These are phyloP conservation scores for Gymnosoma rotundatum DNA, from an alignment of 2,888 invertebrate species.

Conservation along the genomic window DNA sequence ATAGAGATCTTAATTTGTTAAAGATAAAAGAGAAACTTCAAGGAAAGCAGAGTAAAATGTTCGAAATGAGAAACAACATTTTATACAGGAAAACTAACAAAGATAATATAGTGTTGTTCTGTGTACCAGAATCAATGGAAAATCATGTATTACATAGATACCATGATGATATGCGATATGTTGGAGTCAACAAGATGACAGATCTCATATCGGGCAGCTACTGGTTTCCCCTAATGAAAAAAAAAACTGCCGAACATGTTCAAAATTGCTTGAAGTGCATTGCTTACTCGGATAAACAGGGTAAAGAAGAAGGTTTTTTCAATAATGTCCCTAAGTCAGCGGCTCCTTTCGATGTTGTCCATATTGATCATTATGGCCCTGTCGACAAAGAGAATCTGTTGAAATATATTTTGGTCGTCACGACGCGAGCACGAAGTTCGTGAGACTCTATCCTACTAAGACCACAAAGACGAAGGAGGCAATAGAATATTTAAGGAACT, in stretches of 20 bases:
- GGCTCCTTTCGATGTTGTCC: conserved; percentile 38
- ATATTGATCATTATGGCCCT: conserved; percentile 35
- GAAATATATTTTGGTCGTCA: conserved; percentile 52
- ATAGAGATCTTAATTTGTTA: too few species aligned
- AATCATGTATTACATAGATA: too few species aligned
- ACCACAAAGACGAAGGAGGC: conserved; percentile 20
- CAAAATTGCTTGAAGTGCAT: conserved; percentile 40
- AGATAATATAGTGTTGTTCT: too few species aligned
- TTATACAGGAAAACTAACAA: too few species aligned
- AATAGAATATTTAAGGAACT: conserved; percentile 38
- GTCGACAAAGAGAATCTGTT: conserved; percentile 17
- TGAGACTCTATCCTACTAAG: not conserved
- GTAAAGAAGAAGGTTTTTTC: not conserved
- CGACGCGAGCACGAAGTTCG: conserved; percentile 11
- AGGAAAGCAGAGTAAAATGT: too few species aligned
- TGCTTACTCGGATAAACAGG: conserved; percentile 24
- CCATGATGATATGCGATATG: too few species aligned
- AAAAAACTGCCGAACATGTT: conserved; percentile 8
- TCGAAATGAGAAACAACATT: too few species aligned
- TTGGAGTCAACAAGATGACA: too few species aligned
- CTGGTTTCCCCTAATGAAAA: conserved; percentile 43
- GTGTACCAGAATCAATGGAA: too few species aligned
- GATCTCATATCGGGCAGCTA: too few species aligned
- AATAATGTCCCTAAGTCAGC: not conserved
- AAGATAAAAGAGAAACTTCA: too few species aligned